Base-by-base conservation (phyloP, 2,888 invertebrate genomes). In the Chrysodeixis includens region DNA sequence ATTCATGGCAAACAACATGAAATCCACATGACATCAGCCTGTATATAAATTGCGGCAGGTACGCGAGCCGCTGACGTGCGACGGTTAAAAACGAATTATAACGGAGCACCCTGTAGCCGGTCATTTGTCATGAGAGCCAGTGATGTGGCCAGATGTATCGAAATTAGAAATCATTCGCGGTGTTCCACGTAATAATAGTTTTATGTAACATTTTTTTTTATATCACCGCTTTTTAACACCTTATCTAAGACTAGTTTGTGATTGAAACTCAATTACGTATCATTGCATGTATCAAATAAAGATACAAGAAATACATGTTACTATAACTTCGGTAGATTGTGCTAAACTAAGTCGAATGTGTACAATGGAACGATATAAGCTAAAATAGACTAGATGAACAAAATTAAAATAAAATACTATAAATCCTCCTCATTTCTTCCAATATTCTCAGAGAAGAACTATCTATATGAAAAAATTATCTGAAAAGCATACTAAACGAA, bases 71-170 rank as follows among this genome's bases (percentile, higher is more conserved):
- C 88, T 91, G 91, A 94, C 92, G 92, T 90, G 92, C 88, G 85
- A 86, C 90, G 89, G 90, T 93, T 94, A 93, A 93, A 94, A 93
- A 92, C 90, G 88, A 91, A 94, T 94, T 93, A 94, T 89, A 88
- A 83, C 86, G 86, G 87, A 90, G 89, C 92, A 91, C 87, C 91
- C 91, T 92, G 92, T 90, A 90, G 86, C 81, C 78, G 78, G 81
- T 86, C 89, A 91, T 93, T 93, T 92, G 90, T 93, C 92, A 92
- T 92, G 86, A 79, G 82, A 82, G 62, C 73, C 62, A 82, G 81
- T 79, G 81, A 69, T 67, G 81, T 66, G 51, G 54, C 49, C 30
- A 54, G 58, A 44, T 54, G 68, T 56, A 62, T n/a, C 26, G 6
- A 63, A 49, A 49, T 49, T 49, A 49, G 46, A 20, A 18, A 20